Conservation (phyloP, 2,113 vertebrate genomes). For the Toxotes jaculatrix region DNA sequence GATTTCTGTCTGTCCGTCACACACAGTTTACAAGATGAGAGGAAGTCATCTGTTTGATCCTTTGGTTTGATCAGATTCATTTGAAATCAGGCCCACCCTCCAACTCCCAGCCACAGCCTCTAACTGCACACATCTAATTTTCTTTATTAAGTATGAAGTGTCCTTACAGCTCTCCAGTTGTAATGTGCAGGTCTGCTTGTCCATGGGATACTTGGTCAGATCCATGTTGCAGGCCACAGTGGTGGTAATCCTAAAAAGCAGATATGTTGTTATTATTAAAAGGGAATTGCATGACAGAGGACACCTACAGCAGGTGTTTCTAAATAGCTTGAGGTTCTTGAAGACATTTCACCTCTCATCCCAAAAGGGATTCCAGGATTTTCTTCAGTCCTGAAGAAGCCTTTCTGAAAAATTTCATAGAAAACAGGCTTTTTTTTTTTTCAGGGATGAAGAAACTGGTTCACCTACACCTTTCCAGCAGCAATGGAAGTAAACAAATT, state of each 20-base stretch:
- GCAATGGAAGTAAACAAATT: too few species aligned
- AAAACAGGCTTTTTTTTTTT: too few species aligned
- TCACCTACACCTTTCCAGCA: too few species aligned
- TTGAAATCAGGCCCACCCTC: constrained; percentile 52
- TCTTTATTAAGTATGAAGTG: constrained; percentile 27
- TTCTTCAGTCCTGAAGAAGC: too few species aligned
- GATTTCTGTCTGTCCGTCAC: not conserved
- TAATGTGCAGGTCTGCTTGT: constrained; percentile 92
- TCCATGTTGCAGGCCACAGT: constrained; percentile 95
- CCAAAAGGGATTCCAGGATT: too few species aligned
- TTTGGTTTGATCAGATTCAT: constrained; percentile 54
- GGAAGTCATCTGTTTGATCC: constrained; percentile 60
- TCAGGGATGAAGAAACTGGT: too few species aligned
- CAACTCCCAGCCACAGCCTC: constrained; percentile 33
- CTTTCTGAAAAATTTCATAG: too few species aligned
- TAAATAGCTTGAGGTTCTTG: too few species aligned
- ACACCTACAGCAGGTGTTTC: not conserved
- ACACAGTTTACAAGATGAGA: constrained; percentile 57
- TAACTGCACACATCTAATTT: constrained; percentile 22
- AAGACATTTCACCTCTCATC: too few species aligned
- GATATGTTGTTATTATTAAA: not conserved
- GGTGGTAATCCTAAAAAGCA: constrained; percentile 87
- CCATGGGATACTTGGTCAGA: constrained; percentile 94
- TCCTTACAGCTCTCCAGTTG: constrained; percentile 95
- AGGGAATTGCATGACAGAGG: not conserved